Percentiles rank a stretch among this genome's conserved stretches.
Conservation (phyloP, 2,113 vertebrate species). For the Eulemur rufifrons region DNA sequence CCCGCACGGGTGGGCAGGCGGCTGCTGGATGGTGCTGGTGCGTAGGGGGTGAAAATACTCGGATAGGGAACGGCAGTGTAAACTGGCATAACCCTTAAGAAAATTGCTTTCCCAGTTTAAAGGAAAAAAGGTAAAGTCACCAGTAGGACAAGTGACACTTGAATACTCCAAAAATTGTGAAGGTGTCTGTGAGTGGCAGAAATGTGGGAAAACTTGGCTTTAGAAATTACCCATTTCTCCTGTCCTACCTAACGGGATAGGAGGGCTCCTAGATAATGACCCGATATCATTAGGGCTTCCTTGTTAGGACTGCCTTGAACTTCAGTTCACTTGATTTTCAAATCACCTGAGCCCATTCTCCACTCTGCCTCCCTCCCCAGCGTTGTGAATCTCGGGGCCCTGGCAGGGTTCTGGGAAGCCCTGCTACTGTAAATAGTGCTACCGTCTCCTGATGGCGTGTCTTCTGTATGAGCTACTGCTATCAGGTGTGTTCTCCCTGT, state of each 20-base stretch:
- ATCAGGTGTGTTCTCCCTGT: neutral
- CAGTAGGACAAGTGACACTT: neutral
- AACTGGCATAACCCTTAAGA: neutral
- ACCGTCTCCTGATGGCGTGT: neutral
- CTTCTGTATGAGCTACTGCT: neutral
- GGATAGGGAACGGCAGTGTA: neutral
- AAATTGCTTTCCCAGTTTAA: neutral
- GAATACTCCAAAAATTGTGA: neutral
- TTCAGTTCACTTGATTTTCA: neutral
- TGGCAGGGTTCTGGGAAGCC: neutral
- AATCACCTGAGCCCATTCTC: neutral
- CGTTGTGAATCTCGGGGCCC: neutral
- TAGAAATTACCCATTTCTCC: neutral
- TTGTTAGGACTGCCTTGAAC: neutral
- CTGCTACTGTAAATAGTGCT: neutral
- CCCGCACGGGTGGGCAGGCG: neutral
- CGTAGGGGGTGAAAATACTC: neutral
- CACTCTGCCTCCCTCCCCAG: neutral
- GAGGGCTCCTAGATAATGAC: neutral
- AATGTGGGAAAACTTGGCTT: neutral
- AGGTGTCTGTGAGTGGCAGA: neutral
- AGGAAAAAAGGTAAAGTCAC: neutral
- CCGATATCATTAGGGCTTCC: neutral
- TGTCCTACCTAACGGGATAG: neutral
- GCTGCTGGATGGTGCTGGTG: neutral